These are phyloP conservation scores for Festucalex cinctus DNA, from an alignment of 2,113 vertebrate species.

Conservation along the genomic window DNA sequence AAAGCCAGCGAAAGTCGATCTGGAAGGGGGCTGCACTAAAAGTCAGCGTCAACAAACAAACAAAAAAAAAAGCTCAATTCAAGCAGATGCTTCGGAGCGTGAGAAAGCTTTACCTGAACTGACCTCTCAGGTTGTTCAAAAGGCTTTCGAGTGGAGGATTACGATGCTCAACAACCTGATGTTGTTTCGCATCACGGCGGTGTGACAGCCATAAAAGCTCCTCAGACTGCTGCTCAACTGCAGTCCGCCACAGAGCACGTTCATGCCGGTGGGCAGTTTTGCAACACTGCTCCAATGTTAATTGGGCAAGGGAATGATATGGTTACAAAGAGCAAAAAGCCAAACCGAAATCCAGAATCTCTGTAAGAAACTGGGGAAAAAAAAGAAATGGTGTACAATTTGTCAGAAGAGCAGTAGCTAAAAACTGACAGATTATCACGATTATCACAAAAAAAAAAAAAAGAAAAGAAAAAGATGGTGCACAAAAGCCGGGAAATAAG, in stretches of 20 bases:
- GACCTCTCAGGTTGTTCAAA: background rate
- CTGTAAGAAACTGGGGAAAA: too few species aligned
- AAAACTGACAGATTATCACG: constrained; percentile 23
- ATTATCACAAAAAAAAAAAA: constrained; percentile 34
- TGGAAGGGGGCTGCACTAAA: background rate
- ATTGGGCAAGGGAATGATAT: too few species aligned
- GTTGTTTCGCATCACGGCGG: background rate
- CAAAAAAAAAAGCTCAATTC: background rate
- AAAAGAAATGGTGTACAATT: too few species aligned
- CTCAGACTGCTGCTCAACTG: too few species aligned
- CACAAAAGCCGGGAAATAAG: constrained; percentile 40
- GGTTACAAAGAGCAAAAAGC: too few species aligned
- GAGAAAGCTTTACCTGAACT: background rate
- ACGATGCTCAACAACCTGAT: background rate
- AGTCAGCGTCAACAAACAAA: background rate
- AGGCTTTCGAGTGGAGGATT: background rate
- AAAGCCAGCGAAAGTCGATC: background rate
- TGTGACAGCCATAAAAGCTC: too few species aligned
- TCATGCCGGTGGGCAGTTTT: too few species aligned
- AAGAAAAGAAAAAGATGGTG: too few species aligned
- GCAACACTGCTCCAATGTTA: too few species aligned
- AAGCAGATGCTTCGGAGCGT: background rate
- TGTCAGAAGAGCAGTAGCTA: background rate
- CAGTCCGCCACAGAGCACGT: too few species aligned
- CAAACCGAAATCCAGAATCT: too few species aligned